Evolutionary conservation across 2,113 vertebrate genomes (phyloP), one percentile per base, ranked within the genome.

Genomic region (Serilophus lunatus): DNA sequence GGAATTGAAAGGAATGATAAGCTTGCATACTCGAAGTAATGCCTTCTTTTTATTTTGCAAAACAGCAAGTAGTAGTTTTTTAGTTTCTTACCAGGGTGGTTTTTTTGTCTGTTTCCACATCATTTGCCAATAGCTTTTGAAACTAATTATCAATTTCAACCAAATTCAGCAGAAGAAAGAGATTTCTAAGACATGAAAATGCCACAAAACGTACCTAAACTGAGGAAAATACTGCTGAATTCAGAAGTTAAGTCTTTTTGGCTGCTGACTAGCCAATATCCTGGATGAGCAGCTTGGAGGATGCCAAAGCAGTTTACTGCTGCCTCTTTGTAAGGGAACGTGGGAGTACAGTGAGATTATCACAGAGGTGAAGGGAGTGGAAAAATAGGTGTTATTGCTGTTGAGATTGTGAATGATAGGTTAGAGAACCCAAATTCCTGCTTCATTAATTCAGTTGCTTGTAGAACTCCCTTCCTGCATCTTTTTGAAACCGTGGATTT

Each of bases 21-120:
- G 96, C 59, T 97, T 98, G 84, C 97, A 96, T 85, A 98, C 82
- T 53, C 92, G 98, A 95, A 98, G 98, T 98, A 98, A 97, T 88
- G n/a, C 19, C 16, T 33, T 53, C 8, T 35, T 80, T 88, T 90
- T 84, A 84, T 66, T 86, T 33, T 86, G 28, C 14, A 76, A n/a
- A 86, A 76, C 40, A 86, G 11, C 5, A 12, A 93, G 23, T 14
- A 35, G n/a, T 76, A 72, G 24, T 36, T 72, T 76, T 87, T 85
- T 51, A 85, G 50, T 94, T 85, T 79, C 49, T 85, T 88, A 44
- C 44, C 69, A 35, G 70, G 36, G 57, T 69, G 7, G n/a, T n/a
- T 77, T 88, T 82, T 45, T 82, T 92, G 40, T 72, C 66, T 69
- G 42, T 88, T 94, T 90, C 71, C 0, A 0, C 38, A 80, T 88